Conservation (phyloP, 1,140 invertebrate species). For the Meloidogyne chitwoodi region DNA sequence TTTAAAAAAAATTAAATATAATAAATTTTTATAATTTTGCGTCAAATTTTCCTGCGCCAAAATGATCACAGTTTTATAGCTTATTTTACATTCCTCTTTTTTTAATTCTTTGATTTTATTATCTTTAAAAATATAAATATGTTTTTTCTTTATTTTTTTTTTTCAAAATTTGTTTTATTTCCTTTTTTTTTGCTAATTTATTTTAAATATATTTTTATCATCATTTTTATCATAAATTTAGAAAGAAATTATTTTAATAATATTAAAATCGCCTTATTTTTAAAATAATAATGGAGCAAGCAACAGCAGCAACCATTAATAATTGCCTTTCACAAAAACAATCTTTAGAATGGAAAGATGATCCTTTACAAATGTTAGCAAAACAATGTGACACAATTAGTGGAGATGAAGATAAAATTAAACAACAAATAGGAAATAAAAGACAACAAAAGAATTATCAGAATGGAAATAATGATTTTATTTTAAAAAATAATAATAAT, state of each 20-base stretch:
- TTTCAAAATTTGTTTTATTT: not conserved
- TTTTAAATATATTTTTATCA: not conserved
- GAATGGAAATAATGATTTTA: not conserved
- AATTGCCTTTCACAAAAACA: not conserved
- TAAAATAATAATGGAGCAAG: not conserved
- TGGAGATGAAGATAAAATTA: constrained; percentile 1
- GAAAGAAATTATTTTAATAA: not conserved
- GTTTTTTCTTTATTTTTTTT: not conserved
- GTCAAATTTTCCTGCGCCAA: not conserved
- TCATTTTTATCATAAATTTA: not conserved
- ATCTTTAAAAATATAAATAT: not conserved
- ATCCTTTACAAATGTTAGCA: constrained; percentile 16
- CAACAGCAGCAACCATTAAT: not conserved
- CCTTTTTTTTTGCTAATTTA: not conserved
- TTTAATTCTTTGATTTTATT: not conserved
- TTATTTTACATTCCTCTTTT: not conserved
- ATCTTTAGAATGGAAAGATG: constrained; percentile 13
- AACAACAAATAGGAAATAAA: not conserved
- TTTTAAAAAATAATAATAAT: not conserved
- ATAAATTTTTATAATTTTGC: not conserved
- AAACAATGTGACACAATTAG: constrained; percentile 23
- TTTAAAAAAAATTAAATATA: no score
- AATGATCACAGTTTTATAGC: not conserved
- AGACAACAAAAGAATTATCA: not conserved
- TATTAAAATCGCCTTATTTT: not conserved